Evolutionary conservation across 2,797 vertebrate genomes (phyloP), one percentile per base, ranked within the genome.

Genomic region (Pseudocheirus occidentalis): DNA sequence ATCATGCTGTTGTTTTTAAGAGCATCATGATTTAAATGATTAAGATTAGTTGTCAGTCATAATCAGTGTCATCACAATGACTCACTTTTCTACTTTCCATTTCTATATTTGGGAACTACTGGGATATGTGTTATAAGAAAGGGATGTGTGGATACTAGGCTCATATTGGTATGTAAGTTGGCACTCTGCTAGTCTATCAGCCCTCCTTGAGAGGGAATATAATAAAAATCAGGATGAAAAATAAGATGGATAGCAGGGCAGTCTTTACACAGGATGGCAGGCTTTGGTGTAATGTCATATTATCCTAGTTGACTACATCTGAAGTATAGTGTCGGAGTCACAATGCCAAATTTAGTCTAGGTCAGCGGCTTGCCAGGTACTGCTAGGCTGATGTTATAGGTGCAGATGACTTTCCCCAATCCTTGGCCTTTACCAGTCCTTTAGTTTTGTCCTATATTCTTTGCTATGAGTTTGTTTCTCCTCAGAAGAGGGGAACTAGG

Each of bases 31-130:
- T 90, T 28, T 91, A 50, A 93, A 31, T 50, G 55, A 54, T 91
- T 87, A 54, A 54, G 53, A 54, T 91, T 87, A 46, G 5, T 73
- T 89, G 18, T 9, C 55, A 90, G 40, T 91, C 50, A 14, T 92
- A 92, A 62, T 89, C 92, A 94, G 27, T 46, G 46, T 55, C 27
- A 94, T 28, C 46, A 40, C 73, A 94, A 55, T 55, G 92, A 53
- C 27, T 92, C 11, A 6, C 18, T 16, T 90, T 56, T 89, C 92
- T 87, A 40, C 9, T 91, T 92, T 96, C 62, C 91, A 94, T 66
- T 94, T 55, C 21, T n/a, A 6, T 4, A 53, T 55, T 21, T 57
- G 91, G 94, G 54, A 31, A 50, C 31, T 6, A 50, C 27, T 92
- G 31, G 92, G 27, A 87, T 9, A 12, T 11, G 93, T 94, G 5